These are phyloP conservation scores for Parnassius orleans DNA, from an alignment of 2,888 invertebrate genomes.

Conservation along the genomic window DNA sequence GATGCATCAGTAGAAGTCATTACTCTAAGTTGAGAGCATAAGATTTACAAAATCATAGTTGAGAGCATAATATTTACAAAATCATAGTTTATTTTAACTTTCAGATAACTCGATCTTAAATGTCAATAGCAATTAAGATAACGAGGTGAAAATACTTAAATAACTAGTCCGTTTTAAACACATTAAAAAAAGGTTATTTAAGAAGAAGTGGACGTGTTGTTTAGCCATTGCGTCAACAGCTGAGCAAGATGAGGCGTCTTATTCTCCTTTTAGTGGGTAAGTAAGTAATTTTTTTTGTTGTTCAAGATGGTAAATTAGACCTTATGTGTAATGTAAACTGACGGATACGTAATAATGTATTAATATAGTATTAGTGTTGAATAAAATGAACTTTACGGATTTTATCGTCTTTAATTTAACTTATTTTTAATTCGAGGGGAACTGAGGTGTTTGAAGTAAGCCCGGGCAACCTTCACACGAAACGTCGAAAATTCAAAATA, in stretches of 20 bases:
- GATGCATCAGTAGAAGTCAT: neutral
- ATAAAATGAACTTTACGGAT: neutral
- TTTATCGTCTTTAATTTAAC: neutral
- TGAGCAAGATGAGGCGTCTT: constrained; percentile 9
- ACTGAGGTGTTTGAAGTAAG: too few species aligned
- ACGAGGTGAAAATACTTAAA: constrained; percentile 5
- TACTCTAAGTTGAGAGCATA: neutral
- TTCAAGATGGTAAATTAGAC: neutral
- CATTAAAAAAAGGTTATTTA: constrained; percentile 13
- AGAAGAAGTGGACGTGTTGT: neutral
- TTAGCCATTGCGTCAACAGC: neutral
- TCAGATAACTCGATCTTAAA: neutral
- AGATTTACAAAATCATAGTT: neutral
- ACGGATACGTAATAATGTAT: neutral
- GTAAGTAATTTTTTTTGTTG: neutral
- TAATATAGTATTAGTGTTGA: neutral
- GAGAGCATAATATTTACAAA: neutral
- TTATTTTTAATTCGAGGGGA: neutral
- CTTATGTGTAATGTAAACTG: neutral
- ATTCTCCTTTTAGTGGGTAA: constrained; percentile 14
- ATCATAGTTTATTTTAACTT: constrained; percentile 6
- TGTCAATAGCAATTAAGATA: constrained; percentile 23
- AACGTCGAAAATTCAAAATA: too few species aligned
- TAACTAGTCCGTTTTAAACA: constrained; percentile 1
- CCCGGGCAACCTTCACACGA: too few species aligned